phyloP scores from a whole-genome alignment of 2,113 vertebrate genomes.

The Silurus glanis region DNA sequence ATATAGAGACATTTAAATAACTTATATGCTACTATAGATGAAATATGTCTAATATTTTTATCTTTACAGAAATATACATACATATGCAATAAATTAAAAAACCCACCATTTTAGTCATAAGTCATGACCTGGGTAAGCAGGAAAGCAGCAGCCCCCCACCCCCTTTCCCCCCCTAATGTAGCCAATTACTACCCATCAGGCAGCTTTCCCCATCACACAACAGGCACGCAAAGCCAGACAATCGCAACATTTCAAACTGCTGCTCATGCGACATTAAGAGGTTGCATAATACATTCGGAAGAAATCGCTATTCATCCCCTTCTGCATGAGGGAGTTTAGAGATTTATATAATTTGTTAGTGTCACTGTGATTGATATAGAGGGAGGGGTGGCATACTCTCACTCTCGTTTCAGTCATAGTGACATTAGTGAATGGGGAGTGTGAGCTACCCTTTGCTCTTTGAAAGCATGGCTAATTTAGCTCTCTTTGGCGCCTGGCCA shows the following conservation, averaged over 20 bases:
- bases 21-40: neutral
- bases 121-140: neutral
- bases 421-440: neutral
- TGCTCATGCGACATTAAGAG: neutral
- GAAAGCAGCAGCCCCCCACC: neutral
- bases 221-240: neutral
- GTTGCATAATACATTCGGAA: neutral
- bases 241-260: neutral
- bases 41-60: neutral
- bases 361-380: neutral
- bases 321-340: neutral
- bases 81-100: neutral
- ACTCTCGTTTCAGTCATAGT: neutral
- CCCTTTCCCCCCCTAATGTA: neutral
- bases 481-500: neutral
- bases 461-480: neutral
- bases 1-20: neutral
- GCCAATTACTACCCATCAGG: neutral
- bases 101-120: conserved; percentile 13
- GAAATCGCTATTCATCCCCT: neutral
- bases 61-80: neutral
- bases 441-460: neutral
- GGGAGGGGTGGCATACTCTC: neutral
- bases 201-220: neutral
- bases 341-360: neutral